Base-by-base conservation (phyloP, 2,113 vertebrate genomes). In the Carassius gibelio region DNA sequence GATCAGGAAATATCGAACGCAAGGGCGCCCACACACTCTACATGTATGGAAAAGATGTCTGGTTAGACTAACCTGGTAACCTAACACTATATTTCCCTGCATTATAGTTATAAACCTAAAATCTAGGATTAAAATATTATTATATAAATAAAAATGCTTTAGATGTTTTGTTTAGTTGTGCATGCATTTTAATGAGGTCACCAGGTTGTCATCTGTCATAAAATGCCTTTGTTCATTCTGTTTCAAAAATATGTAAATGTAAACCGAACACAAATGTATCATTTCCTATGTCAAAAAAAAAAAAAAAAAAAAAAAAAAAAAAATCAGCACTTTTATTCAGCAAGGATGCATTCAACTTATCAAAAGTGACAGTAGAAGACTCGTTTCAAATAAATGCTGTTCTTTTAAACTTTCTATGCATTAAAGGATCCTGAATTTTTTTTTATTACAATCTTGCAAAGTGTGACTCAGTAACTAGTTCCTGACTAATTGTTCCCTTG, bases 1-100 rank as follows among this genome's bases (percentile, higher is more conserved):
- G 81, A 68, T 72, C 68, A 72, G 68, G 50, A 59, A 50, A 59
- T 83, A 83, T 83, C 21, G 81, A 83, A 59, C 52, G 21, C 36
- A 38, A 83, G 64, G 50, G 26, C 52, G 21, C 81, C 81, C 81
- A 83, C 81, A 83, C 34, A 83, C 81, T 72, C 14, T 57, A 82
- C 48, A 8, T 42, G 17, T 55, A 74, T 83, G 42, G 81, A 72
- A 74, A 72, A 72, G 19, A 83, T 74, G 68, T 59, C 68, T 83
- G 81, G 48, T 83, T 69, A 82, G 80, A 48, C 23, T 69, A 84
- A 77, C 59, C 42, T 55, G 30, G 45, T 64, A 55, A 78, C 64
- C 42, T 38, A 66, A 84, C 61, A 66, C 62, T 5, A 19, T 55
- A 14, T 55, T 57, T 55, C 19, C 11, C 8, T 81, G 81, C 34